Evolutionary conservation across 2,113 vertebrate species (phyloP), one percentile per base, ranked within the genome.

Genomic region (Dermatemys mawii): DNA sequence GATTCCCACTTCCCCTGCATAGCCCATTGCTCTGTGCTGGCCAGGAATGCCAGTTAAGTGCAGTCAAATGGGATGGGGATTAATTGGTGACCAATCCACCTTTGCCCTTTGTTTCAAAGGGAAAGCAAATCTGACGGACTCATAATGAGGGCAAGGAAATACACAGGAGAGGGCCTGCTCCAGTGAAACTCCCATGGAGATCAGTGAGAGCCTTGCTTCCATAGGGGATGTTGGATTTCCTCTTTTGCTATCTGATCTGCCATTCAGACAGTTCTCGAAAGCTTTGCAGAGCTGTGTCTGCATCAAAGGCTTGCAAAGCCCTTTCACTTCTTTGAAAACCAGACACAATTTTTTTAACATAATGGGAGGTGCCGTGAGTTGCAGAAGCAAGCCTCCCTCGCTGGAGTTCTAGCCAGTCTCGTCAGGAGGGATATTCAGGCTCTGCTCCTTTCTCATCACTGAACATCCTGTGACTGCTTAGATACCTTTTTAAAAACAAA

Each of bases 161-260:
- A 14, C 80, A 73, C 51, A 80, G 55, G 91, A 76, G n/a, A n/a
- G 51, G 89, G 27, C 55, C 81, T 86, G 83, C 86, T 86, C 81
- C 67, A 88, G 67, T 83, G 82, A 91, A 96, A 53, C 75, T 70
- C 84, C 24, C 78, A 54, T 86, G n/a, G 38, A 96, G 83, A 54
- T 24, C 93, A 86, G 60, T 70, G 88, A 24, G 86, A 91, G 81
- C 82, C 51, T 50, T 0, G 5, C n/a, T 57, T 94, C 76, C 55
- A 0, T 57, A 70, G 88, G 81, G 83, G 87, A 54, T 93, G 57
- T 60, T 16, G 14, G 29, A 60, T 60, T 32, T 60, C 29, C 35
- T 60, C 29, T 32, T 60, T 60, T 14, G 6, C 57, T 60, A 29
- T 32, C 57, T 60, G 57, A 60, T 88, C 75, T 44, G 44, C 76